phyloP scores from a whole-genome alignment of 64 coral and sea anemone genomes.

The Stichodactyla helianthus region DNA sequence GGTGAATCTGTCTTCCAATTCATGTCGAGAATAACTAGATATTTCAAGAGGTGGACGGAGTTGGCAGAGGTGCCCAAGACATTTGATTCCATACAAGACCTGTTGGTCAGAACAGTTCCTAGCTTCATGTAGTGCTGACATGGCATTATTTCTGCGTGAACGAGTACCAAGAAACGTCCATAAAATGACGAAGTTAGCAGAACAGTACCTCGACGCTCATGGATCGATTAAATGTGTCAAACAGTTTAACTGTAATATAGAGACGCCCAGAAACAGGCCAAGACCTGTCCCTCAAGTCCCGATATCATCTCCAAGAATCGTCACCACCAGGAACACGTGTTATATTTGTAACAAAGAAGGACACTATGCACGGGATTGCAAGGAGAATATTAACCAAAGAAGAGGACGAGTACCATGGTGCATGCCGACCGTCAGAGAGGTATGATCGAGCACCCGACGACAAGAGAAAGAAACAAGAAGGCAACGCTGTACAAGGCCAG shows the following conservation, averaged over 20 bases:
- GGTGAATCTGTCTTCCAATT: constrained; percentile 52
- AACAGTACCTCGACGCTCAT: constrained; percentile 40
- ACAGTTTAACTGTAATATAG: too few relatives aligned
- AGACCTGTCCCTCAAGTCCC: neutral
- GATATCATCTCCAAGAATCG: neutral
- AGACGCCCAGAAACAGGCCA: neutral
- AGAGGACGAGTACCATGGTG: neutral
- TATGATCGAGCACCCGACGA: constrained; percentile 11
- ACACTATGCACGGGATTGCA: constrained; percentile 19
- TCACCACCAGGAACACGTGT: neutral
- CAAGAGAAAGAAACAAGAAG: too few relatives aligned
- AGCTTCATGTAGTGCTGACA: constrained; percentile 17
- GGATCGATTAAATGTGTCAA: neutral
- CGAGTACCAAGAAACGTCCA: constrained; percentile 2
- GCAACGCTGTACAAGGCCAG: too few relatives aligned
- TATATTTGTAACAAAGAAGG: constrained; percentile 16
- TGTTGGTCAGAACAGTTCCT: constrained; percentile 48
- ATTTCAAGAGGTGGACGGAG: constrained; percentile 45
- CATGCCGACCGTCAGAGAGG: neutral
- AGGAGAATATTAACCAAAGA: neutral
- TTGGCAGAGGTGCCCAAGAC: constrained; percentile 16
- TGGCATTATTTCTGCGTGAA: constrained; percentile 38
- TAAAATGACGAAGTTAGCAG: constrained; percentile 27
- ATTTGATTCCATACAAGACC: constrained; percentile 25
- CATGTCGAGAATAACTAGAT: constrained; percentile 10